Evolutionary conservation across 2,113 vertebrate genomes (phyloP), one percentile per base, ranked within the genome.

Genomic region (Geococcyx californianus): DNA sequence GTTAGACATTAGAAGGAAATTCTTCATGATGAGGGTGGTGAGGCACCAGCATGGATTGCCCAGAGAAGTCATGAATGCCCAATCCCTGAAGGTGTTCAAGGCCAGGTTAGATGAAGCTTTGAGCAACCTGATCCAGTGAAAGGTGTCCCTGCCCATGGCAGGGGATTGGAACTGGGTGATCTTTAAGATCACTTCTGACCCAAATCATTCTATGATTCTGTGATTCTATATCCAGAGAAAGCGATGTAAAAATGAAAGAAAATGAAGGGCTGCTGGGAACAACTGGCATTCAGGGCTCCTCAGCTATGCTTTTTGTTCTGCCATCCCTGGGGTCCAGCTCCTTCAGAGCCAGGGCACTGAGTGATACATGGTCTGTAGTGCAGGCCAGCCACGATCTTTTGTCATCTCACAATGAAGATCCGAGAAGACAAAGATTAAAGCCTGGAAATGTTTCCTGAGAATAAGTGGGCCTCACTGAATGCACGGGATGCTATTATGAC

Each of bases 291-390:
- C 31, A 54, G 38, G 34, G 42, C 33, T 85, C 25, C 64, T 72
- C 0, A 0, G 52, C 33, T 85, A 13, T 66, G 36, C 11, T 31
- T 77, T 66, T 69, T 49, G 44, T 31, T 49, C 23, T 54, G 15
- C 11, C 4, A 0, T 20, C 83, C 55, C 68, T 26, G 26, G 29
- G 19, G 5, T 31, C 9, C 72, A 64, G 14, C 24, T 45, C 31
- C 23, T 17, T 2, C 36, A 40, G 66, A 72, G 25, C 11, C 49
- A 28, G 38, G 16, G 38, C 5, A 0, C 14, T 3, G 3, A 40
- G 33, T 0, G 3, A 2, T 28, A 38, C 1, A 10, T 59, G 40
- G 4, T 31, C 34, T 18, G 3, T 47, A 1, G 0, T 1, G 5
- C 69, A 82, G 49, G 28, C 44, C 66, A 45, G 64, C 20, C 14